Evolutionary conservation across 2,113 vertebrate genomes (phyloP), one percentile per base, ranked within the genome.

Genomic region (Dicentrarchus labrax): DNA sequence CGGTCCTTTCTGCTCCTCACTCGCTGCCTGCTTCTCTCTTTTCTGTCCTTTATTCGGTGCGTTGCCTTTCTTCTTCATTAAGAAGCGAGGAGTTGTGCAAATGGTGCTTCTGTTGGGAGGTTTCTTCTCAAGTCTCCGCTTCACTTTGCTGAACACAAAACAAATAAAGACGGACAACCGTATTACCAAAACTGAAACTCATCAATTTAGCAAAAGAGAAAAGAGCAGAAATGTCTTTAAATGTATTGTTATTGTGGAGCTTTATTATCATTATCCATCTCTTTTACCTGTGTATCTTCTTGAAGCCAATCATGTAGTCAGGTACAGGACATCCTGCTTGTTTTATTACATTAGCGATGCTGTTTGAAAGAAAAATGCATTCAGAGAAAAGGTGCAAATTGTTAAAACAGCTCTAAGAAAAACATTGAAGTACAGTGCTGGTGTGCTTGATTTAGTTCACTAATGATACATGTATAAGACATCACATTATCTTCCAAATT

Each of bases 251-350:
- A 82, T 41, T n/a, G 10, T 72, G 9, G 12, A 70, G n/a, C 19
- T 65, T 19, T 2, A 22, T 66, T 8, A n/a, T 57, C 6, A n/a
- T 48, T 4, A 4, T 61, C 24, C 24, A 15, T 30, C 53, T 72
- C 2, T 1, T 10, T 83, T 88, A 99, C 98, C 97, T 97, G 87
- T 97, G 95, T 67, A 98, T 91, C 82, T 94, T 99, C 86, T 97
- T 97, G 61, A 99, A 95, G 62, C 97, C 96, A 57, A 96, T 94
- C 92, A 99, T 98, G 93, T 99, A 99, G 62, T 97, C 98, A 4
- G 98, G 98, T 10, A 99, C 97, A 47, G 98, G 98, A 91, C 98
- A 99, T 45, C 98, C 98, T 1, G 98, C 96, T 88, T 96, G 96
- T 91, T 98, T 97, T 64, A 99, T 98, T 48, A 99, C 96, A 6